Percentiles rank a stretch among this genome's conserved stretches.
Conservation (phyloP, 2,113 vertebrate species). For the Pyrgilauda ruficollis region DNA sequence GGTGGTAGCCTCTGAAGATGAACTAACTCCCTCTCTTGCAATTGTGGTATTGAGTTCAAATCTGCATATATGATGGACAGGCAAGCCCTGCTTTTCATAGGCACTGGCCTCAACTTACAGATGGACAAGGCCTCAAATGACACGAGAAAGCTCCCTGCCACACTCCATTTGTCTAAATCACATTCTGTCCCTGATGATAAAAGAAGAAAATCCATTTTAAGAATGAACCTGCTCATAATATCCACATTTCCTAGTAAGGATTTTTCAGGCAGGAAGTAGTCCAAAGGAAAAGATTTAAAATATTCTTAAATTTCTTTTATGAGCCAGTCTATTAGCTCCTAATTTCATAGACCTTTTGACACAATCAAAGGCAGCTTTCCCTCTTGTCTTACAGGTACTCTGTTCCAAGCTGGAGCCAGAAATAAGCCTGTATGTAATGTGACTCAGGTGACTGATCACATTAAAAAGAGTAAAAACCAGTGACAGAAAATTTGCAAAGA, state of each 20-base stretch:
- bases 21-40: background rate
- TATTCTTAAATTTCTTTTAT: constrained; percentile 34
- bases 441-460: constrained; percentile 44
- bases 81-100: constrained; percentile 10
- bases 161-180: constrained; percentile 29
- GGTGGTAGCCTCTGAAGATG: constrained; percentile 14
- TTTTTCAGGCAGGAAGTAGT: constrained; percentile 40
- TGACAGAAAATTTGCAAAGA: constrained; percentile 10
- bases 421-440: constrained; percentile 49
- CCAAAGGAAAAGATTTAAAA: constrained; percentile 40
- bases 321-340: background rate
- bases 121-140: constrained; percentile 37
- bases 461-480: constrained; percentile 11
- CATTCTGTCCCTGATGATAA: constrained; percentile 25
- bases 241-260: constrained; percentile 19
- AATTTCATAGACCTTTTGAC: constrained; percentile 53
- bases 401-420: constrained; percentile 16
- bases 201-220: constrained; percentile 56
- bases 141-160: constrained; percentile 1
- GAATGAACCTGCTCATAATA: constrained; percentile 26
- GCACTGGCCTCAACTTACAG: constrained; percentile 31
- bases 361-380: constrained; percentile 53
- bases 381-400: constrained; percentile 45
- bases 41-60: constrained; percentile 34
- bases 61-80: constrained; percentile 48